A percentile compares a stretch with the other conserved stretches of the same genome.
Evolutionary conservation across 2,113 vertebrate species (phyloP).

Genomic region (Lepidothrix coronata): DNA sequence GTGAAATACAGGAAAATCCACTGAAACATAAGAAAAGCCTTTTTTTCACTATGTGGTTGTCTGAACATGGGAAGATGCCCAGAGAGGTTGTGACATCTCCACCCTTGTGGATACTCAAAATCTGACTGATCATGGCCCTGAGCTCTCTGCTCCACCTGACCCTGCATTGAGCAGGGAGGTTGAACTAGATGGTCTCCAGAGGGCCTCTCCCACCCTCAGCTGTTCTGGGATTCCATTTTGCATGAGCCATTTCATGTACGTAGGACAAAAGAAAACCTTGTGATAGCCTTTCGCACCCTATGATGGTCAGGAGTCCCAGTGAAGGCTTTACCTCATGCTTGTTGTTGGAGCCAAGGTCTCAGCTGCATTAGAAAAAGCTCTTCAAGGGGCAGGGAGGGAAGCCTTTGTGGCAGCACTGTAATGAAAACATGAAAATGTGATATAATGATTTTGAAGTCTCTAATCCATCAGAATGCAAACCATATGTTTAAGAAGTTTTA

Average conservation of each 20-base stretch:
- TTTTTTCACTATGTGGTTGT: not conserved
- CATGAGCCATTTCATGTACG: not conserved
- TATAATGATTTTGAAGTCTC: slow-evolving; percentile 29
- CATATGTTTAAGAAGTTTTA: slow-evolving; percentile 53
- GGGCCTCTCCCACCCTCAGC: not conserved
- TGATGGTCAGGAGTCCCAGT: not conserved
- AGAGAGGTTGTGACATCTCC: not conserved
- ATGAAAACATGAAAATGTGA: not conserved
- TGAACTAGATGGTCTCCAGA: not conserved
- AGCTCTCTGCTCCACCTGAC: not conserved
- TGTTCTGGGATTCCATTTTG: not conserved
- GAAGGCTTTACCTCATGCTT: not conserved
- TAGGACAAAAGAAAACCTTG: not conserved
- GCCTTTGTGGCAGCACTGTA: not conserved
- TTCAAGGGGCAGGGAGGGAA: not conserved
- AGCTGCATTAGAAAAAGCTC: not conserved
- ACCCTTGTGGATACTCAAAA: not conserved
- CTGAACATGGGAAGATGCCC: not conserved
- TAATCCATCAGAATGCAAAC: slow-evolving; percentile 48
- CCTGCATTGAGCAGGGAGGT: not conserved
- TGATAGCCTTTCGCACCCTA: not conserved
- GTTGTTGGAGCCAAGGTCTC: not conserved
- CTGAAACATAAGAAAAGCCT: not conserved
- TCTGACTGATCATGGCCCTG: not conserved
- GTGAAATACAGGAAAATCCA: not conserved